Base-by-base conservation (phyloP, 2,888 invertebrate species). In the Nephrotoma flavescens region DNA sequence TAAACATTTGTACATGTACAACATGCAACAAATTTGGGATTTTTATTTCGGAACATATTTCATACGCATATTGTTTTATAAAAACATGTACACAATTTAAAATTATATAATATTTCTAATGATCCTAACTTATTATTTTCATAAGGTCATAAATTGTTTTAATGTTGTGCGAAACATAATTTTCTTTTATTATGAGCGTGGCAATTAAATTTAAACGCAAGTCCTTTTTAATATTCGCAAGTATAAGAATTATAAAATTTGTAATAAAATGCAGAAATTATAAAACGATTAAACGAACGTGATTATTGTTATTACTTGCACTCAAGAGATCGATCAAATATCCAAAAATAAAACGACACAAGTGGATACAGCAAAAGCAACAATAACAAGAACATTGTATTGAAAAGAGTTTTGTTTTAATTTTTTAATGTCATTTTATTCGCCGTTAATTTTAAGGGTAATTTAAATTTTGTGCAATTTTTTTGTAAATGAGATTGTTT, bases 281-380 rank as follows among this genome's bases (percentile, higher is more conserved):
- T 42, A 84, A 84, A 84, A 42, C 84, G 84, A 84, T 84, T 84
- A 42, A 42, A 42, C 84, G 84, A 84, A 84, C 84, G 84, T 84
- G 84, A 84, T 84, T 84, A 84, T 84, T 84, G 84, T 84, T 84
- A 84, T 84, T 84, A 84, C 42, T 42, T 84, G 42, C 42, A 84
- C 84, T 84, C 84, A n/a, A 84, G 84, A 84, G 84, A 84, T 84
- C 84, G 84, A 84, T 84, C 84, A 71, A 71, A 31, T 71, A 71
- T 71, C 71, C 71, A 71, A 19, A 71, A 71, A 71, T 31, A 31
- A 71, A 71, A 31, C 31, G 71, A 71, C 52, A 52, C 52, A 15
- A 52, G 52, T 52, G n/a, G 6, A 3, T 52, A 19, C 19, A 15
- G 6, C 9, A 71, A 4, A 5, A 57, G 52, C 71, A 83, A 83